Evolutionary conservation across 2,888 invertebrate genomes (phyloP).

Genomic region (Folsomia candida): DNA sequence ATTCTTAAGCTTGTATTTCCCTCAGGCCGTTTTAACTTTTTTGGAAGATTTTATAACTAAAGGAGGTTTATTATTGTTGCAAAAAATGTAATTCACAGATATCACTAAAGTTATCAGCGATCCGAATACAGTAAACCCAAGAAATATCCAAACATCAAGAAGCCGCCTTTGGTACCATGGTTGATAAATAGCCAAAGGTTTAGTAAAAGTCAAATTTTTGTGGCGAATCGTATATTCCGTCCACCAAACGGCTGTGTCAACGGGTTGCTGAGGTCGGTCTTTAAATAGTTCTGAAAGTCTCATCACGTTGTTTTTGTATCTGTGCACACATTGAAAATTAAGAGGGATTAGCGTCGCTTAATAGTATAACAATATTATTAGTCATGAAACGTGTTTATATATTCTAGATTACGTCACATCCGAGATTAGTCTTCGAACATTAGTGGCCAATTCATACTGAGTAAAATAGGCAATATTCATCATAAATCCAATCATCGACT

Average conservation of each 20-base stretch:
- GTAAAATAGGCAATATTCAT: constrained; percentile 31
- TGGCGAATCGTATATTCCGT: constrained; percentile 38
- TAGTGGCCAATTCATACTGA: constrained; percentile 31
- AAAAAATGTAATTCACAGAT: constrained; percentile 9
- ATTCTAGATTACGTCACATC: constrained; percentile 22
- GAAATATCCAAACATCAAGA: constrained; percentile 31
- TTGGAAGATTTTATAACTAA: background rate
- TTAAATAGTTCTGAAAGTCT: constrained; percentile 30
- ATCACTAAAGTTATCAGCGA: background rate
- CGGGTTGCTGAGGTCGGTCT: constrained; percentile 36
- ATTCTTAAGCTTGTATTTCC: too few species aligned
- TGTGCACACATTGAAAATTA: constrained; percentile 6
- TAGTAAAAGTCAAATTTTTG: constrained; percentile 25
- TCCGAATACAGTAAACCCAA: background rate
- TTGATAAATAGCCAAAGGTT: constrained; percentile 27
- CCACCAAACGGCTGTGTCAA: too few species aligned
- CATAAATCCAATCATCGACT: constrained; percentile 25
- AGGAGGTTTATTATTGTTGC: background rate
- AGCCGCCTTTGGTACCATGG: constrained; percentile 36
- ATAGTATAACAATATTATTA: background rate
- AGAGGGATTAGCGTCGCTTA: background rate
- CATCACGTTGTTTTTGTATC: constrained; percentile 26
- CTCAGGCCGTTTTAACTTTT: background rate
- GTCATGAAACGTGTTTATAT: background rate
- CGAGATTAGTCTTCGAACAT: constrained; percentile 27